Base-by-base conservation (phyloP, 2,888 invertebrate genomes). In the Campoletis raptor region DNA sequence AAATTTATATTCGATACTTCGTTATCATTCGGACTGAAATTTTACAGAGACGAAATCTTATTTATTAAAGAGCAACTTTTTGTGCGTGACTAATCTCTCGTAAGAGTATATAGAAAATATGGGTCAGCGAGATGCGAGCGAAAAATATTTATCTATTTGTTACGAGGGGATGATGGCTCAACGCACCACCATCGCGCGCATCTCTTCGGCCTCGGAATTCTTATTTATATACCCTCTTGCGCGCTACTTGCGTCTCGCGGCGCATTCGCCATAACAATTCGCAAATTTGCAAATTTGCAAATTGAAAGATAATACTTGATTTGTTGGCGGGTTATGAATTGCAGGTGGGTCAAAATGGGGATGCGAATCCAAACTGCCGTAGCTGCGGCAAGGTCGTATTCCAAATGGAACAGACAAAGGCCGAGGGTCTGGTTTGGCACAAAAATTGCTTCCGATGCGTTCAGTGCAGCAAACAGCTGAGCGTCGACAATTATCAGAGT, bases 351-450 rank as follows among this genome's bases (percentile, higher is more conserved):
- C 94, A 94, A 88, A 94, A 94, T 91, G 93, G 94, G 80, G 96
- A 96, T 57, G 95, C 95, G 88, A 96, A 95, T 92, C 96, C 96
- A 76, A 96, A 96, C 89, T 99, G 99, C 94, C 97, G 97, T 92
- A 96, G 97, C 90, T 99, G 99, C 94, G 95, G 96, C 88, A 98
- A 98, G 94, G 97, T 97, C 83, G 99, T 99, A 79, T 99, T 98
- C 95, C 98, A 98, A 94, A 99, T 99, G 99, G 99, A 99, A 95
- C 97, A 98, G 92, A 96, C 99, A 90, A 98, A 98, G 95, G 98
- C 98, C 0, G 99, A 98, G 95, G 97, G 97, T 92, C 95, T 96
- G 77, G 96, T 97, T 89, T 99, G 98, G 97, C 99, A 99, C 95
- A 98, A 98, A 95, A 97, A 97, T 94, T 99, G 99, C 95, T 98